Evolutionary conservation across 1,140 invertebrate genomes (phyloP), one percentile per base, ranked within the genome.

Genomic region (Ectropis grisescens): DNA sequence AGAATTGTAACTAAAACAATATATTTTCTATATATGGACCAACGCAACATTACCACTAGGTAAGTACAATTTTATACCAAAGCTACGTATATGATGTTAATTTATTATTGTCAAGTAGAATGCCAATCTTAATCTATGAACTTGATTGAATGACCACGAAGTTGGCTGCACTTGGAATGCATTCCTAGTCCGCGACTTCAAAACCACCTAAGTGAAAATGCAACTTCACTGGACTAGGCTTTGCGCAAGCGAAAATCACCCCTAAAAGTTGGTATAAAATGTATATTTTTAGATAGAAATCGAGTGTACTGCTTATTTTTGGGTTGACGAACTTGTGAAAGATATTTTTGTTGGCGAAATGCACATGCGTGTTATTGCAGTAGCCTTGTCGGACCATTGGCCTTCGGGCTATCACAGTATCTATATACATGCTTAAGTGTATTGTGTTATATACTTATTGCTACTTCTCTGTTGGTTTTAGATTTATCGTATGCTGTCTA

Each of bases 51-150:
- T 41, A 11, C 33, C 31, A 53, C 27, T 41, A 66, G 72, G 72
- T 78, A 46, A 72, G 67, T 61, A 7, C 10, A 6, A 25, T 24
- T 23, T 19, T 19, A 19, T 4, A 19, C 8, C 16, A 19, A 19
- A 4, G 16, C 16, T 11, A 10, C 5, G 37, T 32, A 19, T 4
- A 3, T 19, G 11, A 13, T 27, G 13, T 24, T 29, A 29, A 10
- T 27, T 37, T 9, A 44, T 43, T 39, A 29, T 35, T 39, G 46
- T 45, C 33, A 39, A 30, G 38, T 46, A 43, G 56, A 59, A 70
- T 50, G 74, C 59, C 70, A 71, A 69, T 79, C 70, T 62, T 76
- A 75, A 75, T 79, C 74, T 79, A 71, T 79, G 74, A 79, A 75
- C 74, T 79, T 75, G 74, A 71, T 75, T 72, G 60, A 47, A 67